These are phyloP conservation scores for Conchocele bisecta DNA, from an alignment of 2,888 invertebrate genomes.

Conservation along the genomic window DNA sequence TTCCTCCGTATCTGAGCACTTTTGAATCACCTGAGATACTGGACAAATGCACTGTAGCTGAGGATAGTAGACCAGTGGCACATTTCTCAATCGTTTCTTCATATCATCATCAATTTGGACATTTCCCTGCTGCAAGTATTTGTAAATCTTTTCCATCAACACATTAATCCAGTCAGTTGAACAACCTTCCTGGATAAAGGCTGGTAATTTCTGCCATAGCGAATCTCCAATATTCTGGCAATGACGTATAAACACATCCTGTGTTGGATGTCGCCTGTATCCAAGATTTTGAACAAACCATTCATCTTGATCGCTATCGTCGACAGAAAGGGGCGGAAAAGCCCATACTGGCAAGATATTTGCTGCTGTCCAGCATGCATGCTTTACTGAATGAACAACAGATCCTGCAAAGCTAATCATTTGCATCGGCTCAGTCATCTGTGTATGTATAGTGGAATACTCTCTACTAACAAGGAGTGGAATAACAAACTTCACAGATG, in stretches of 20 bases:
- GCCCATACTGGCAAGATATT: constrained; percentile 16
- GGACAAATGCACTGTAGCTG: constrained; percentile 19
- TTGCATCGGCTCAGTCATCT: neutral
- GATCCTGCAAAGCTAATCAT: constrained; percentile 46
- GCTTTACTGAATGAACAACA: neutral
- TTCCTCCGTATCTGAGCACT: constrained; percentile 10
- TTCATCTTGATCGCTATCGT: too few relatives aligned
- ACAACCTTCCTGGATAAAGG: too few relatives aligned
- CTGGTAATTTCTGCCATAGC: constrained; percentile 9
- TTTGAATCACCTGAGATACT: constrained; percentile 14
- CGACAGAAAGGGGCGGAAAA: neutral
- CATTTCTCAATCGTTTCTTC: neutral
- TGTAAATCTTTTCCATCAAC: neutral
- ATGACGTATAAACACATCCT: constrained; percentile 41
- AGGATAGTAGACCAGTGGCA: constrained; percentile 42
- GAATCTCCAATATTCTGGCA: constrained; percentile 46
- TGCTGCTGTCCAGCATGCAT: constrained; percentile 37
- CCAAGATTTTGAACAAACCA: too few relatives aligned
- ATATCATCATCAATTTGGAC: too few relatives aligned
- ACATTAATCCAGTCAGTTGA: neutral
- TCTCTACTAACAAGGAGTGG: constrained; percentile 9
- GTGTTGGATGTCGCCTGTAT: constrained; percentile 32
- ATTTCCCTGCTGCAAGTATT: neutral
- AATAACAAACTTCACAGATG: constrained; percentile 40
- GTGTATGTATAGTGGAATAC: constrained; percentile 9